Percentiles rank a stretch among this genome's conserved stretches.
Evolutionary conservation across 2,797 vertebrate species (phyloP).

Genomic region (Poecilia wingei): DNA sequence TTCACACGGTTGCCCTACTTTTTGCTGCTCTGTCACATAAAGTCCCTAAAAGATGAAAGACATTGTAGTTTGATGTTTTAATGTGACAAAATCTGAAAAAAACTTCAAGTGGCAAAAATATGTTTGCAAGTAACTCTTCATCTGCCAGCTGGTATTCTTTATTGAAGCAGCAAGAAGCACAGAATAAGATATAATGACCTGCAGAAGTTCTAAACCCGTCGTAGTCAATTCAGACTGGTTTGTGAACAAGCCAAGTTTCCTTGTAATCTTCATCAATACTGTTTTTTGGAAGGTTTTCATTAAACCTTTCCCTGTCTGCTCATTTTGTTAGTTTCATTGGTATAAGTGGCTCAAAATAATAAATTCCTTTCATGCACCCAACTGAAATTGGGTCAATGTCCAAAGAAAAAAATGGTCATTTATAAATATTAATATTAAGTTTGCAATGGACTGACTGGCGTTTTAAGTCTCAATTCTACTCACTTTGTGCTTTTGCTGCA

Average conservation of each 20-base stretch:
- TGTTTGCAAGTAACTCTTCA: neutral
- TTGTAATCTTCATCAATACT: neutral
- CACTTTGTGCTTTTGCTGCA: neutral
- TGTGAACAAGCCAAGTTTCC: neutral
- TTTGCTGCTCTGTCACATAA: neutral
- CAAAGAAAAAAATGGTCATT: neutral
- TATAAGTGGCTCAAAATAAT: neutral
- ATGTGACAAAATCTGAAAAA: neutral
- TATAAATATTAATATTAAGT: neutral
- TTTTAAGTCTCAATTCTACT: neutral
- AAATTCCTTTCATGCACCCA: neutral
- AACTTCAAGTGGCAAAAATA: neutral
- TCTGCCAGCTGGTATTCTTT: neutral
- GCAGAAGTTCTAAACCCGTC: neutral
- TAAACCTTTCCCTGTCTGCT: neutral
- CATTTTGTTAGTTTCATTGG: neutral
- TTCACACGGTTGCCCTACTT: neutral
- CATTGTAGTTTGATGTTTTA: neutral
- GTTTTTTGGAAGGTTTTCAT: neutral
- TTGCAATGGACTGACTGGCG: neutral
- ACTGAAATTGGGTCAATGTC: neutral
- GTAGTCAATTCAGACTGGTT: neutral
- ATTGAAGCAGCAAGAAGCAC: neutral
- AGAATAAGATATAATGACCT: neutral
- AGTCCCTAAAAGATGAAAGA: neutral